phyloP scores from a whole-genome alignment of 2,113 vertebrate genomes.

The Penelope pileata region DNA sequence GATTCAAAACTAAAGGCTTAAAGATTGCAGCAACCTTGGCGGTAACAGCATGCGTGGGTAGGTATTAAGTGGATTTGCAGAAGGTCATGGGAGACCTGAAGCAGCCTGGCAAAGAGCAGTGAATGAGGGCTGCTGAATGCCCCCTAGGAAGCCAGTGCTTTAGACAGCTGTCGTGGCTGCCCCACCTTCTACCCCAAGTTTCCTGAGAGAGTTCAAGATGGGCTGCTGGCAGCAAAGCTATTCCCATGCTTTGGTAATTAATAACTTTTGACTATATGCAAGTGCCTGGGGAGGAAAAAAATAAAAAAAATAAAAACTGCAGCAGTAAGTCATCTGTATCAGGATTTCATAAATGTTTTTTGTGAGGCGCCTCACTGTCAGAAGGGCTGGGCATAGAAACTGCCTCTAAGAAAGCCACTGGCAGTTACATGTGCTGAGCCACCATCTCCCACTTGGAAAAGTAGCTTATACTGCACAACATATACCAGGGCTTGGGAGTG shows the following conservation, averaged over 20 bases:
- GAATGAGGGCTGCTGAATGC: not conserved
- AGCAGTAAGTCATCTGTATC: not conserved
- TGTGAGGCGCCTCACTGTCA: not conserved
- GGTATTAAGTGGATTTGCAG: conserved; percentile 35
- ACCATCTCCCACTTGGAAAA: not conserved
- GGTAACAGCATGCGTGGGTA: not conserved
- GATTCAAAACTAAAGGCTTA: conserved; percentile 25
- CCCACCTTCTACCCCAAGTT: not conserved
- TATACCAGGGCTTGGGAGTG: not conserved
- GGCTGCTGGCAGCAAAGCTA: not conserved
- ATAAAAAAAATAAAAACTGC: not conserved
- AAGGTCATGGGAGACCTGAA: conserved; percentile 21
- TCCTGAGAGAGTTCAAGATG: not conserved
- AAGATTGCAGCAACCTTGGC: conserved; percentile 13
- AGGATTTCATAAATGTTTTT: not conserved
- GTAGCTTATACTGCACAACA: rapidly evolving
- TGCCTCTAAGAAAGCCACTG: not conserved
- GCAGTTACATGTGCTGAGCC: not conserved
- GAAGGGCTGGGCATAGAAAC: not conserved
- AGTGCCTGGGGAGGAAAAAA: not conserved
- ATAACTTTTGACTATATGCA: not conserved
- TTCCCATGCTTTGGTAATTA: not conserved
- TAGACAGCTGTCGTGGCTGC: not conserved
- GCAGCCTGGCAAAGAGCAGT: not conserved
- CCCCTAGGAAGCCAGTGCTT: not conserved